Conservation (phyloP, 2,113 vertebrate species). For the Charadrius vociferus region DNA sequence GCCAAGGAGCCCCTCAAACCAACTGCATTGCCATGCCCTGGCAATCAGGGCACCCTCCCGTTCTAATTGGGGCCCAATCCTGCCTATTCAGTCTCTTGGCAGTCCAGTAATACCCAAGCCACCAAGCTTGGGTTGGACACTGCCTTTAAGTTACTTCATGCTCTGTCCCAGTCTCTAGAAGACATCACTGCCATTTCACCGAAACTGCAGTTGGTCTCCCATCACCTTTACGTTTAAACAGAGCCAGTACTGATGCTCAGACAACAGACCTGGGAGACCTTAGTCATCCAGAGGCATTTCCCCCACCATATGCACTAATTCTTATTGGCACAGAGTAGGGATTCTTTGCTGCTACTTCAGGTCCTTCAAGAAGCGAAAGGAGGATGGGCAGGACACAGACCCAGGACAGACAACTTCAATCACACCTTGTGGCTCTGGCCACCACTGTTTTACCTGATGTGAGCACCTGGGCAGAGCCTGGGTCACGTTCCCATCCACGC, state of each 20-base stretch:
- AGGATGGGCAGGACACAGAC: fast-evolving
- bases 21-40: no score
- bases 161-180: not conserved
- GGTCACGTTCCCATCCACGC: fast-evolving
- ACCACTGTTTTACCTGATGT: not conserved
- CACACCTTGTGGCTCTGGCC: not conserved
- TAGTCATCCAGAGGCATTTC: not conserved
- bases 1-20: not conserved
- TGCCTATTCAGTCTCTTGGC: not conserved
- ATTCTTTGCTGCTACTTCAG: not conserved
- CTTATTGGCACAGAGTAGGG: not conserved
- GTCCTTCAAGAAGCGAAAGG: not conserved
- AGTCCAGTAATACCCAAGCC: not conserved
- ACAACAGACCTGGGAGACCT: not conserved
- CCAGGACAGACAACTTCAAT: not conserved
- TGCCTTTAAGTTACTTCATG: not conserved
- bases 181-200: not conserved
- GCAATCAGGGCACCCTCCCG: not conserved
- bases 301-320: not conserved
- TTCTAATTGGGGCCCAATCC: not conserved
- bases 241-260: not conserved
- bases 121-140: no score
- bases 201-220: fast-evolving
- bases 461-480: not conserved
- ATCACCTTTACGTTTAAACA: not conserved